A percentile compares a stretch with the other conserved stretches of the same genome.
phyloP scores from a whole-genome alignment of 1,140 invertebrate genomes.

The Zaprionus lachaisei region DNA sequence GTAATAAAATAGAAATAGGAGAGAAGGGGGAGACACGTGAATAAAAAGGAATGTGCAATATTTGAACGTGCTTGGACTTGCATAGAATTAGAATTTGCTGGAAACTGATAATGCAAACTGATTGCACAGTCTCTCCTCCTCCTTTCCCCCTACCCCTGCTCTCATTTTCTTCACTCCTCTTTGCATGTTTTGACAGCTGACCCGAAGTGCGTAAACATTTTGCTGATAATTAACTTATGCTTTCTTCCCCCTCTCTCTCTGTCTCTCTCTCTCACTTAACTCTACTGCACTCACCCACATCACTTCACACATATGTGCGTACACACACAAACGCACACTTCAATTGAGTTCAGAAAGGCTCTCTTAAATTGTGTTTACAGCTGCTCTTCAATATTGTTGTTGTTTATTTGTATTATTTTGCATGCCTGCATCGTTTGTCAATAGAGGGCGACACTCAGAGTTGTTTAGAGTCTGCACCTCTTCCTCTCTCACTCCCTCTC shows the following conservation, averaged over 20 bases:
- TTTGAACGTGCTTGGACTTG: background rate
- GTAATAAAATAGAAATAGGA: slow-evolving; percentile 48
- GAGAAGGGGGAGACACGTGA: slow-evolving; percentile 11
- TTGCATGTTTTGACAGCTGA: slow-evolving; percentile 3
- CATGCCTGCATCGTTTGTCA: background rate
- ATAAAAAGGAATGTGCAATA: background rate
- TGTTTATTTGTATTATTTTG: slow-evolving; percentile 31
- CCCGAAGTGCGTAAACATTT: slow-evolving; percentile 4
- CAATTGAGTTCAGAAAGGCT: slow-evolving; percentile 24
- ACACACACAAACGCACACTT: slow-evolving; percentile 21
- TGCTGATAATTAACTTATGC: slow-evolving; percentile 21
- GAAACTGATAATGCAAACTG: no score
- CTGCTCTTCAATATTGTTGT: slow-evolving; percentile 10
- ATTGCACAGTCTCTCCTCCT: no score
- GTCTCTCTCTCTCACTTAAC: background rate
- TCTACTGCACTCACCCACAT: slow-evolving; percentile 27
- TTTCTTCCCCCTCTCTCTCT: background rate
- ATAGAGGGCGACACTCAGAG: slow-evolving; percentile 32
- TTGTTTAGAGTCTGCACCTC: slow-evolving; percentile 10
- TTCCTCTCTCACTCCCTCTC: background rate
- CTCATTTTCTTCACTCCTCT: no score
- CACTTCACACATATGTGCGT: slow-evolving; percentile 33
- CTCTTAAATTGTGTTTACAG: background rate
- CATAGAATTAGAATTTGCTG: background rate
- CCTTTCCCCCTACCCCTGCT: no score